Percentiles rank a stretch among this genome's conserved stretches.
Conservation (phyloP, 2,113 vertebrate species). For the Protomyctophum bolini region DNA sequence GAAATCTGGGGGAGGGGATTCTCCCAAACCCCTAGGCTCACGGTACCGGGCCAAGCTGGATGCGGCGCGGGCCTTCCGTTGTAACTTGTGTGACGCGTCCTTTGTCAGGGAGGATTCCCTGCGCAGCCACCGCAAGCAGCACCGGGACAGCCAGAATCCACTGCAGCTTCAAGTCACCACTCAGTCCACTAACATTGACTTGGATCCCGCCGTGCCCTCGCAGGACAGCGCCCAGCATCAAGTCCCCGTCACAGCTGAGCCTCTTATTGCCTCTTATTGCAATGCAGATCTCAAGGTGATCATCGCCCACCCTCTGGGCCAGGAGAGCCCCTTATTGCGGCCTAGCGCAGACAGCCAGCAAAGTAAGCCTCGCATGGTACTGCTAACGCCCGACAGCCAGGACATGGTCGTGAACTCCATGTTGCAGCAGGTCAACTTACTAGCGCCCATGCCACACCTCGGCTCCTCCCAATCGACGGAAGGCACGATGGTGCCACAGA, state of each 20-base stretch:
- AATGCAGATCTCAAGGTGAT: conserved; percentile 89
- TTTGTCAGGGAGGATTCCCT: conserved; percentile 96
- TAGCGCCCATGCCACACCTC: conserved; percentile 77
- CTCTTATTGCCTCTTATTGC: conserved; percentile 68
- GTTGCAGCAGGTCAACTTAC: conserved; percentile 89
- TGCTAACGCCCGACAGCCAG: conserved; percentile 78
- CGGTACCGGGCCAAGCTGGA: conserved; percentile 89
- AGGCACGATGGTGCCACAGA: conserved; percentile 70
- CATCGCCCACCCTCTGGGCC: conserved; percentile 83
- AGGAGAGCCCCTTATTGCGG: conserved; percentile 70
- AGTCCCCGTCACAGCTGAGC: conserved; percentile 68
- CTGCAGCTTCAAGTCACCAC: conserved; percentile 77
- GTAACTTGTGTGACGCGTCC: conserved; percentile 86
- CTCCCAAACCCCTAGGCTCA: conserved; percentile 74
- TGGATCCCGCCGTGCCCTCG: conserved; percentile 44
- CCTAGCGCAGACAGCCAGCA: conserved; percentile 50
- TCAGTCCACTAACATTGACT: conserved; percentile 32
- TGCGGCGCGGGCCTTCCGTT: conserved; percentile 89
- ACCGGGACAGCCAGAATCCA: conserved; percentile 75
- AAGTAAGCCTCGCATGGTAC: conserved; percentile 68
- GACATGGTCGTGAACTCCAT: conserved; percentile 82
- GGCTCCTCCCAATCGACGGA: conserved; percentile 67
- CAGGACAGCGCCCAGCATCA: conserved; percentile 61
- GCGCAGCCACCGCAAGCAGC: conserved; percentile 93
- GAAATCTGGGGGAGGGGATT: conserved; percentile 52